Base-by-base conservation (phyloP, 2,888 invertebrate species). In the Meandrusa payeni region DNA sequence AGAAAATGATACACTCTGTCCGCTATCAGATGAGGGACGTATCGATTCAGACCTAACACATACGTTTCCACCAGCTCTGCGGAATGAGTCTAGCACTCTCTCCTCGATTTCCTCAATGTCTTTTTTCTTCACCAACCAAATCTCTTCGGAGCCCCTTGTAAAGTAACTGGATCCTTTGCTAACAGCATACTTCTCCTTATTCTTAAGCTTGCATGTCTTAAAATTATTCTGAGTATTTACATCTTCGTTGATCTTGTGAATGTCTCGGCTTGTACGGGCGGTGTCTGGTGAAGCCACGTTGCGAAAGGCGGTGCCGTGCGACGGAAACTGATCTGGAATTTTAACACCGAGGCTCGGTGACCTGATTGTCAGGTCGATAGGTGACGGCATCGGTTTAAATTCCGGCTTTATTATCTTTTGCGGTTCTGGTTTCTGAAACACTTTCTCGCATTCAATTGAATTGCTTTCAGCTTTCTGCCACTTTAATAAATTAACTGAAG, bases 111-210 rank as follows among this genome's bases (percentile, higher is more conserved):
- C 87, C 34, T 87, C 86, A 1, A 87, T 87, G 28, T 87, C 87
- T 52, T 86, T 87, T 59, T 87, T 87, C 61, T 87, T 87, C n/a
- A 87, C 87, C 24, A 87, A 65, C 87, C 87, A 87, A 27, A 87
- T 87, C 55, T 87, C 87, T 44, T 87, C 87, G 0, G 87, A 79
- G 6, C 87, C 87, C 29, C 87, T 64, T 1, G 82, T 83, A 63
- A 82, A 86, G 60, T 86, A 87, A 47, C 83, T 82, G 12, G 85
- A 82, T 0, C 85, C 85, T 50, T 86, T 86, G 52, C 80, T 81
- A 11, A 83, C 81, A 7, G 81, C 79, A 46, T 77, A 76, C 52
- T 79, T 76, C 47, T 83, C 78, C 47, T 81, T 80, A 28, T 60
- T 71, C 59, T 81, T 81, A 19, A 72, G 54, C 59, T 85, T 86